Evolutionary conservation across 1,140 invertebrate species (phyloP), one percentile per base, ranked within the genome.

Genomic region (Dufourea novaeangliae): DNA sequence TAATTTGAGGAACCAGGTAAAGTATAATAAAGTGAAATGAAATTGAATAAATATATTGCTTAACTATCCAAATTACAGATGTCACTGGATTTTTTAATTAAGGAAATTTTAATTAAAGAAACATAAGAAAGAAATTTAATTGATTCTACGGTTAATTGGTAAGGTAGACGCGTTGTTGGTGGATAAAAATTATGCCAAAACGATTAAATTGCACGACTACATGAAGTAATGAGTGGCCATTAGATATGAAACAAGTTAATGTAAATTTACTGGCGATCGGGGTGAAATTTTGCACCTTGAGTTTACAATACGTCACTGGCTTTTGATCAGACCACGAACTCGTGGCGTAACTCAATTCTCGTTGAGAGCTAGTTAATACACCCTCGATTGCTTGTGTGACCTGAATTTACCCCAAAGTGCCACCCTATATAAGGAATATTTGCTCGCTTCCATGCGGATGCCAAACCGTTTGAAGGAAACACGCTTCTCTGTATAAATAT

Each of bases 311-410:
- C 50, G 61, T 78, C 64, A 71, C 52, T 69, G 75, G 34, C 68
- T 79, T 83, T 83, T 82, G 81, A 83, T 69, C 74, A 64, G 34
- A 52, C 56, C 62, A 46, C 76, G 50, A 78, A 62, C 82, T 75
- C 67, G 50, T 44, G 71, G 56, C 50, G 81, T 84, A 84, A 84
- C 71, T 84, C 81, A 79, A 84, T 84, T 84, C 80, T 84, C 82
- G 77, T 70, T 59, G 54, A 80, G 82, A 83, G 71, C 76, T 68
- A 67, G 70, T 83, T 83, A 83, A 84, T 84, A 70, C 71, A 79
- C 66, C 52, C 81, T 83, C 81, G 71, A 79, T 84, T 83, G 82
- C 81, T 83, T 82, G 76, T 73, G 75, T 71, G 81, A 83, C 68
- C 75, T 78, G 80, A 73, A 83, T 83, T 82, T 83, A 82, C 77